phyloP scores from a whole-genome alignment of 2,888 invertebrate genomes.

The Stegana nigrithorax region DNA sequence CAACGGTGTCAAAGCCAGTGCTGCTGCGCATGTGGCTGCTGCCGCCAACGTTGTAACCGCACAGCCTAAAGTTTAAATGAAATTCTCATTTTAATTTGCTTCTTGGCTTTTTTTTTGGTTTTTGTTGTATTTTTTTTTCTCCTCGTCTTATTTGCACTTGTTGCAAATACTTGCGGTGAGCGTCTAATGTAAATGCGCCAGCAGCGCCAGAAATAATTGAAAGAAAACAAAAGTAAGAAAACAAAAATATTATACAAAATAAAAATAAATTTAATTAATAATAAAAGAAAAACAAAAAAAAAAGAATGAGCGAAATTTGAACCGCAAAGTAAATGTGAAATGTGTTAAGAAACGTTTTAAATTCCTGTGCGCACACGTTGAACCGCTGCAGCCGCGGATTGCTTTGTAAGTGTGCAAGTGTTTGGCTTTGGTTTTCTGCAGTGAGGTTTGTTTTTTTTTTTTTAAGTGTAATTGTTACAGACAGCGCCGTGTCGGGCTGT shows the following conservation, averaged over 20 bases:
- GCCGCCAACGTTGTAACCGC: conserved; percentile 5
- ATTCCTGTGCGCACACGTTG: too few relatives aligned
- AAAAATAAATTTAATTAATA: neutral
- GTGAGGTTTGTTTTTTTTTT: too few relatives aligned
- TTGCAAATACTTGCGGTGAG: conserved; percentile 26
- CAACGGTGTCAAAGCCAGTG: too few relatives aligned
- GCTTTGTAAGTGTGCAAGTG: too few relatives aligned
- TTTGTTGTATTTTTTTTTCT: neutral
- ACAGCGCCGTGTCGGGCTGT: too few relatives aligned
- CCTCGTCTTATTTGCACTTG: conserved; percentile 19
- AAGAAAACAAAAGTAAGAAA: too few relatives aligned
- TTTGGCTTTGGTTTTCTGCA: too few relatives aligned
- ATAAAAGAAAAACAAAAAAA: neutral
- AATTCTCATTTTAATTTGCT: conserved; percentile 4
- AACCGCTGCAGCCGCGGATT: too few relatives aligned
- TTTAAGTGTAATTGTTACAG: too few relatives aligned
- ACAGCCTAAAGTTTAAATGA: conserved; percentile 18
- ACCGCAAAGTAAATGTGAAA: too few relatives aligned
- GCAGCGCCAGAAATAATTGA: conserved; percentile 35
- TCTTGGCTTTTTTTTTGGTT: neutral
- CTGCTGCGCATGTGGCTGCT: neutral
- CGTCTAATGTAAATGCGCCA: conserved; percentile 18
- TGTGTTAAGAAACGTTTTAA: too few relatives aligned
- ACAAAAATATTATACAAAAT: conserved; percentile 15
- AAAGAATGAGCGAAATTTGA: too few relatives aligned